phyloP scores from a whole-genome alignment of 1,140 invertebrate species.

The Drosophila orosa region DNA sequence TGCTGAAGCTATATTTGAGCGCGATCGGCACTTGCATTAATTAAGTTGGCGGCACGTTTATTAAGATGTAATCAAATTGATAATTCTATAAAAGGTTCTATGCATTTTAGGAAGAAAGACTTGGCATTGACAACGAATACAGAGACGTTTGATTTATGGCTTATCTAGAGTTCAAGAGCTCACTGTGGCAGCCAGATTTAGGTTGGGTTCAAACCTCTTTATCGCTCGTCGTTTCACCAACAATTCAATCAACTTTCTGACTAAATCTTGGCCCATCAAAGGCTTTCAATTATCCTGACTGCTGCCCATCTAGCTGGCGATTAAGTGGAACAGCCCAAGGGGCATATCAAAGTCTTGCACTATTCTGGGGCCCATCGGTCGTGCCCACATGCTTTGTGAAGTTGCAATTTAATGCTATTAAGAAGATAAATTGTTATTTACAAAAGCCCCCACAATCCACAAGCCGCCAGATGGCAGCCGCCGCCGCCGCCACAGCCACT shows the following conservation, averaged over 20 bases:
- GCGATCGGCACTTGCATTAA: slow-evolving; percentile 53
- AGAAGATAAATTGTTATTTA: slow-evolving; percentile 62
- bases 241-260: slow-evolving; percentile 46
- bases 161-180: background rate
- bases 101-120: slow-evolving; percentile 1
- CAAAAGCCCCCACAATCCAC: slow-evolving; percentile 34
- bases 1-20: background rate
- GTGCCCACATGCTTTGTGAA: slow-evolving; percentile 51
- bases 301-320: slow-evolving; percentile 36
- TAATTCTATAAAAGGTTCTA: slow-evolving; percentile 17
- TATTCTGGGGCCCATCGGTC: slow-evolving; percentile 32
- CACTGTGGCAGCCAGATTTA: background rate
- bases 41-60: slow-evolving; percentile 46
- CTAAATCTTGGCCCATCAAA: slow-evolving; percentile 36
- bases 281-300: slow-evolving; percentile 37
- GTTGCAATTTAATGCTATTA: slow-evolving; percentile 54
- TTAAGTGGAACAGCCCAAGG: slow-evolving; percentile 47
- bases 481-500: slow-evolving; percentile 16
- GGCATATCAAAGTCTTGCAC: slow-evolving; percentile 43
- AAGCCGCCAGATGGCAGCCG: slow-evolving; percentile 32
- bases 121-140: background rate
- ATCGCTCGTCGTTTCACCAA: background rate
- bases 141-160: background rate
- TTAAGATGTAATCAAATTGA: slow-evolving; percentile 32
- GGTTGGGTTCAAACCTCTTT: background rate